Conservation (phyloP, 2,797 vertebrate species). For the Pristis pectinata region DNA sequence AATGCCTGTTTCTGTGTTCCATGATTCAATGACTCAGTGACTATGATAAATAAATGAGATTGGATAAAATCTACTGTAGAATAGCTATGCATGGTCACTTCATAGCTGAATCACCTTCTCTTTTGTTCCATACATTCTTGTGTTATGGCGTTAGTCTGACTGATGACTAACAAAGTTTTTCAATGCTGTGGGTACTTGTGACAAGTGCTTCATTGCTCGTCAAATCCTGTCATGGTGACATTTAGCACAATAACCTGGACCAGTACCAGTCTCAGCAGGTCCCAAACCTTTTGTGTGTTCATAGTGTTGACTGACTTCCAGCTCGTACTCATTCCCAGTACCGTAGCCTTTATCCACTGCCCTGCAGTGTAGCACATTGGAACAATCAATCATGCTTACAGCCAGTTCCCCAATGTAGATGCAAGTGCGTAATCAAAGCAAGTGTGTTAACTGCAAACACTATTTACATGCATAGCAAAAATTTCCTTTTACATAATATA, state of each 20-base stretch:
- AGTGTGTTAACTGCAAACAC: not conserved
- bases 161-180: not conserved
- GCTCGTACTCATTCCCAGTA: not conserved
- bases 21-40: too few relatives aligned
- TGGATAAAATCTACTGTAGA: not conserved
- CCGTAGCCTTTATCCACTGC: not conserved
- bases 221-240: not conserved
- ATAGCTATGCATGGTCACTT: not conserved
- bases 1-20: too few relatives aligned
- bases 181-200: not conserved
- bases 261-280: not conserved
- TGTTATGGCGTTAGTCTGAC: not conserved
- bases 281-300: not conserved
- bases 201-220: not conserved
- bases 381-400: not conserved
- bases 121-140: not conserved
- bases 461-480: not conserved
- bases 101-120: not conserved
- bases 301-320: not conserved
- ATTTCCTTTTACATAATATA: not conserved
- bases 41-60: not conserved
- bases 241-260: not conserved
- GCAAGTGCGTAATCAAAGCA: slow-evolving; percentile 1
- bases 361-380: not conserved
- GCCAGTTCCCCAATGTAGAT: not conserved